Percentiles rank a stretch among this genome's conserved stretches.
Conservation (phyloP, 2,888 invertebrate species). For the Limnephilus auricula region DNA sequence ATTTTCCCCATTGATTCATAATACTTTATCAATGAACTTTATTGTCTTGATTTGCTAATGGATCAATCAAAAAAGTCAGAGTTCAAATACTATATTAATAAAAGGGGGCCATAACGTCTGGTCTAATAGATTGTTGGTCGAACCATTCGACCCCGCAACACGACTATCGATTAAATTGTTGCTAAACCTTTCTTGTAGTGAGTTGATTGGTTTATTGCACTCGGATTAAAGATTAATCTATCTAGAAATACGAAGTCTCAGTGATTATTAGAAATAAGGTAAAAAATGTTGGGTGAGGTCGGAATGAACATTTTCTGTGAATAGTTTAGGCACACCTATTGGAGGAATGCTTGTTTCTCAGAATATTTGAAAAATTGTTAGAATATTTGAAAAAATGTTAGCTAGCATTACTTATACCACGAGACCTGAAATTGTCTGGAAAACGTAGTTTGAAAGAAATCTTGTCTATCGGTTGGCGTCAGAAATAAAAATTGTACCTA, state of each 20-base stretch:
- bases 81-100: neutral
- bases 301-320: neutral
- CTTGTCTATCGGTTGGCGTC: no score
- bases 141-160: neutral
- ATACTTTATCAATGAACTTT: neutral
- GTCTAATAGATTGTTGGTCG: neutral
- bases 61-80: neutral
- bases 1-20: neutral
- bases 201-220: neutral
- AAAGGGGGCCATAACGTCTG: neutral
- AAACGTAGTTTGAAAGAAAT: no score
- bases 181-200: neutral
- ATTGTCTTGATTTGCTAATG: neutral
- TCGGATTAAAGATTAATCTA: neutral
- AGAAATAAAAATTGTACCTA: no score
- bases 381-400: no score
- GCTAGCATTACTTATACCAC: neutral
- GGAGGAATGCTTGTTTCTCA: no score
- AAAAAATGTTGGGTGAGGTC: neutral
- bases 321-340: neutral
- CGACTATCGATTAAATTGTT: neutral
- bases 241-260: neutral
- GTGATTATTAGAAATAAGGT: neutral
- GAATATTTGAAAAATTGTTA: no score
- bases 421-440: neutral